Conservation (phyloP, 2,797 vertebrate species). For the Urophycis tenuis region DNA sequence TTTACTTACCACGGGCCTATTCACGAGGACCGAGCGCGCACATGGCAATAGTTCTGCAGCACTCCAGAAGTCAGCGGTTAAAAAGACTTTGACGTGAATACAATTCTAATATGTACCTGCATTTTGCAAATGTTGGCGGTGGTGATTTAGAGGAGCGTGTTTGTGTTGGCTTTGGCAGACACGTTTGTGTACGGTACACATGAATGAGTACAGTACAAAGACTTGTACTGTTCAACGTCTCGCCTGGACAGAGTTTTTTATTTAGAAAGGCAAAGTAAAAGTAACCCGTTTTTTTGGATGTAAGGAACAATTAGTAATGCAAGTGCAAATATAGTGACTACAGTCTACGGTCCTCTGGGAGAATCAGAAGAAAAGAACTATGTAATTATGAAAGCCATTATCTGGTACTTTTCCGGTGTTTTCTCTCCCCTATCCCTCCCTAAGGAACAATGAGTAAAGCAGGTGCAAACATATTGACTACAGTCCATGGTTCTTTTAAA, state of each 20-base stretch:
- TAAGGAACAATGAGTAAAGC: no score
- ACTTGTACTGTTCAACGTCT: not conserved
- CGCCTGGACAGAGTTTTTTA: not conserved
- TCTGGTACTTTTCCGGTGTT: constrained; percentile 1
- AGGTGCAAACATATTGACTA: no score
- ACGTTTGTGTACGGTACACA: not conserved
- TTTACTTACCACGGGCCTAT: constrained; percentile 1
- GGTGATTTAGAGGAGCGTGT: not conserved
- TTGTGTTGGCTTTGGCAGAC: not conserved
- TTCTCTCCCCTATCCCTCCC: no score
- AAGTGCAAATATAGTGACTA: constrained; percentile 28
- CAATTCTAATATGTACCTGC: not conserved
- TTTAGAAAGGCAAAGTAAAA: no score
- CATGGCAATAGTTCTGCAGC: not conserved
- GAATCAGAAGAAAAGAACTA: constrained; percentile 16
- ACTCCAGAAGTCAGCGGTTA: not conserved
- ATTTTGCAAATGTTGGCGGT: not conserved
- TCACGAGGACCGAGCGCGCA: not conserved
- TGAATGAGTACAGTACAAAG: not conserved
- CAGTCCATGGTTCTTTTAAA: no score
- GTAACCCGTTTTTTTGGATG: no score
- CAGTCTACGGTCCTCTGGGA: constrained; percentile 17
- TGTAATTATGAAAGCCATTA: not conserved
- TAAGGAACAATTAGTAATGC: not conserved
- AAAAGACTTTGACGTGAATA: not conserved